A percentile compares a stretch with the other conserved stretches of the same genome.
Conservation (phyloP, 2,113 vertebrate genomes). For the Gallinago paraguaiae region DNA sequence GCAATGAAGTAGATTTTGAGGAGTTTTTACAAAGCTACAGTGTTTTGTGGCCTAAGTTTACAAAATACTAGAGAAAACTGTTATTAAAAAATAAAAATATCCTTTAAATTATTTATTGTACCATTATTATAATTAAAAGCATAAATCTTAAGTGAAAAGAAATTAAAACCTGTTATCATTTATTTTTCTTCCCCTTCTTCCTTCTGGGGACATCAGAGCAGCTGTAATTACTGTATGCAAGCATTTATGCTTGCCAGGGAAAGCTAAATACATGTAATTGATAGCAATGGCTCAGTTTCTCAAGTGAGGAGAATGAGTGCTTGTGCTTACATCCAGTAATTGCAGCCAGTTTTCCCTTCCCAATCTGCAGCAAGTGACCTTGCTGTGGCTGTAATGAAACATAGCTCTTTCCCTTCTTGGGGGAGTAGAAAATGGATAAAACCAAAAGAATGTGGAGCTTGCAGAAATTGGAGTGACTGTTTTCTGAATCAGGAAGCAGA, state of each 20-base stretch:
- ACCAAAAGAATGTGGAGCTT: neutral
- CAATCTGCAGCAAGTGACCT: neutral
- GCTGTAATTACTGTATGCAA: slow-evolving; percentile 22
- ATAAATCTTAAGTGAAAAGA: neutral
- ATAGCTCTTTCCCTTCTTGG: neutral
- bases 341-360: neutral
- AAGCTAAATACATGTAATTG: slow-evolving; percentile 25
- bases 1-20: neutral
- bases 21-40: neutral
- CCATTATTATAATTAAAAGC: neutral
- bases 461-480: fast-evolving
- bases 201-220: neutral
- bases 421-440: neutral
- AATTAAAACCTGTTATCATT: neutral
- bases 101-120: neutral
- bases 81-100: neutral
- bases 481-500: neutral
- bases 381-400: neutral
- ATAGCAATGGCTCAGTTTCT: slow-evolving; percentile 12
- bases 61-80: neutral
- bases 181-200: slow-evolving; percentile 5
- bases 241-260: slow-evolving; percentile 2
- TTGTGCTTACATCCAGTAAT: neutral
- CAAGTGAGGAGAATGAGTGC: neutral
- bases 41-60: neutral